These are phyloP conservation scores for Ciona savignyi DNA, from an alignment of 23 tunicate genomes.

Conservation along the genomic window DNA sequence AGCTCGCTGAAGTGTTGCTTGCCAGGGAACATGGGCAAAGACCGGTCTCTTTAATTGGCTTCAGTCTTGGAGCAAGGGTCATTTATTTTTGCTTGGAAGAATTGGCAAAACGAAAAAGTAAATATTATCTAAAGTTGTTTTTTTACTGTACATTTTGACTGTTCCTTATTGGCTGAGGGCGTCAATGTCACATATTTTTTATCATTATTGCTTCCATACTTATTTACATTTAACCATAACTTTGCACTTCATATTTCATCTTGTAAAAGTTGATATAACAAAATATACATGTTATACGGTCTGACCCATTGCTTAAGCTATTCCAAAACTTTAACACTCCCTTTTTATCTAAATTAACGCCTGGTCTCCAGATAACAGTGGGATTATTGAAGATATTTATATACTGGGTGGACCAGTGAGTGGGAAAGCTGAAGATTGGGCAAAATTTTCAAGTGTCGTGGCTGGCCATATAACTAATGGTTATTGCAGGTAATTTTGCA, in stretches of 20 bases:
- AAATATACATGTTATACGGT: too few relatives aligned
- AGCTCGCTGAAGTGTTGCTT: constrained; percentile 81
- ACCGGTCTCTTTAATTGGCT: constrained; percentile 94
- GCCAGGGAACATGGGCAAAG: constrained; percentile 93
- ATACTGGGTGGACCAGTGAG: constrained; percentile 88
- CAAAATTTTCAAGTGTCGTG: constrained; percentile 49
- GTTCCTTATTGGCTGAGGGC: too few relatives aligned
- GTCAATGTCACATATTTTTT: too few relatives aligned
- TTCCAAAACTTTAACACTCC: too few relatives aligned
- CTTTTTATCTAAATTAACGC: too few relatives aligned
- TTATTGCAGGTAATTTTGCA: constrained; percentile 76
- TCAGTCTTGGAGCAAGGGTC: constrained; percentile 83
- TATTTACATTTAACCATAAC: too few relatives aligned
- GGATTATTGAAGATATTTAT: constrained; percentile 81
- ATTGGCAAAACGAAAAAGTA: constrained; percentile 81
- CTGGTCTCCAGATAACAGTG: constrained; percentile 62
- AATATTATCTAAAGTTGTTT: neutral
- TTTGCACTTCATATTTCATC: too few relatives aligned
- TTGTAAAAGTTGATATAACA: too few relatives aligned
- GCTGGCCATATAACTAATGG: constrained; percentile 95
- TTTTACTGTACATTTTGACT: too few relatives aligned
- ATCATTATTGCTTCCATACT: too few relatives aligned
- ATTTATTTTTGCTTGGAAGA: constrained; percentile 88
- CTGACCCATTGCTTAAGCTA: too few relatives aligned
- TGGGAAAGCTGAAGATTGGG: constrained; percentile 71